Base-by-base conservation (phyloP, 2,797 vertebrate genomes). In the Danionella dracula region DNA sequence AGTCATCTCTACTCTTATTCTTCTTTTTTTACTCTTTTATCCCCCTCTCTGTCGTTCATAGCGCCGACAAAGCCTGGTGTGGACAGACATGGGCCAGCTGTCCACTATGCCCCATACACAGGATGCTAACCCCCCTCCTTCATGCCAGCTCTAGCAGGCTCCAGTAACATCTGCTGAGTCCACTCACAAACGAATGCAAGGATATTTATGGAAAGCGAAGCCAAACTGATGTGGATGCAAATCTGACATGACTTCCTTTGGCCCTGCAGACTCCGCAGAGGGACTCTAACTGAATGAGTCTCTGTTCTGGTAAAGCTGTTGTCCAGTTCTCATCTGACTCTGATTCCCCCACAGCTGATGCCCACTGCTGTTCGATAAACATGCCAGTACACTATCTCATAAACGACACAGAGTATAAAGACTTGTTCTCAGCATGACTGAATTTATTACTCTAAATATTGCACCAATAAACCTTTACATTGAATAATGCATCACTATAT, bases 31-130 rank as follows among this genome's bases (percentile, higher is more conserved):
- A 10, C 34, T 63, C 42, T 54, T 21, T 57, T 58, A 46, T 66
- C 46, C 37, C 20, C 29, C 60, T 40, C 41, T 61, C 66, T 38
- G 57, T 54, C 19, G 29, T 38, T 54, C 60, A 51, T 54, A 56
- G 37, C 71, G 45, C 68, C 55, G 71, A 86, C 84, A 86, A 85
- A 83, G 71, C 67, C 74, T 76, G 76, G 76, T 62, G 55, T 67
- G 70, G 79, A 85, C 54, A 80, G 81, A 86, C 83, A 87, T 82
- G 80, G 73, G 81, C 77, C 87, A 90, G 87, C 86, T 90, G 87
- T 76, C 73, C 51, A 55, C 55, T 13, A 6, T 45, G 31, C 34
- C 46, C 64, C 64, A 58, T 70, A 29, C 40, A 60, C 17, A 54
- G 70, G 45, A 21, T 10, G 27, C 20, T 42, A 53, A 32, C 13